These are phyloP conservation scores for Macquaria australasica DNA, from an alignment of 2,113 vertebrate genomes.

Conservation along the genomic window DNA sequence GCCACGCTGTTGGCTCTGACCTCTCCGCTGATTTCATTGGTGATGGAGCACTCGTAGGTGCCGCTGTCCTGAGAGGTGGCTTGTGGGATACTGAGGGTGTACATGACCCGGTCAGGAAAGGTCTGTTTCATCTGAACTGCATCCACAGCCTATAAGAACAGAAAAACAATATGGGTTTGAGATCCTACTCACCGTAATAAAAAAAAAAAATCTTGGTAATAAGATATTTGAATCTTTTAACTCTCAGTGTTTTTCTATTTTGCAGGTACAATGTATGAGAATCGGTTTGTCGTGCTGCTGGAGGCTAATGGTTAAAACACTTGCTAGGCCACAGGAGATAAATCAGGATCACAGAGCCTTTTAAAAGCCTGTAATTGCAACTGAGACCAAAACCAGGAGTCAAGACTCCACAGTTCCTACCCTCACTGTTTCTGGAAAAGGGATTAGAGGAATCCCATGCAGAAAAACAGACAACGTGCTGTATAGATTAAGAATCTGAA, in stretches of 20 bases:
- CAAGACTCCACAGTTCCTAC: constrained; percentile 42
- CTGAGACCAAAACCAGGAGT: constrained; percentile 70
- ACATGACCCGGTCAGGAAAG: constrained; percentile 71
- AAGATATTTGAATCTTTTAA: constrained; percentile 32
- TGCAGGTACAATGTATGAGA: constrained; percentile 43
- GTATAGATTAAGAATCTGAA: constrained; percentile 49
- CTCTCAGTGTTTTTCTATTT: constrained; percentile 41
- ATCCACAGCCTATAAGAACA: constrained; percentile 71
- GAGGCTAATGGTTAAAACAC: constrained; percentile 75
- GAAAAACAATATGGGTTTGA: constrained; percentile 14
- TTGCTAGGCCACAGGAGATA: constrained; percentile 64
- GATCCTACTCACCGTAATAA: background rate
- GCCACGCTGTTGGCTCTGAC: constrained; percentile 85
- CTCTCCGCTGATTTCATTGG: constrained; percentile 80
- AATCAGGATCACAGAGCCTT: constrained; percentile 72
- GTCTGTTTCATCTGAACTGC: constrained; percentile 69
- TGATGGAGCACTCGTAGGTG: constrained; percentile 90
- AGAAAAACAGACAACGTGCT: constrained; percentile 51
- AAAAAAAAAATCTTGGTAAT: background rate
- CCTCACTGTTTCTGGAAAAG: constrained; percentile 71
- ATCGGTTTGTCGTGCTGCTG: constrained; percentile 21
- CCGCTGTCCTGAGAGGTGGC: constrained; percentile 91
- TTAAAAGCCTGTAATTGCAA: constrained; percentile 76
- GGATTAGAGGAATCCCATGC: constrained; percentile 60
- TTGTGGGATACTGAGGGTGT: constrained; percentile 88